Percentiles rank a stretch among this genome's conserved stretches.
Evolutionary conservation across 2,113 vertebrate species (phyloP).

Genomic region (Arothron firmamentum): DNA sequence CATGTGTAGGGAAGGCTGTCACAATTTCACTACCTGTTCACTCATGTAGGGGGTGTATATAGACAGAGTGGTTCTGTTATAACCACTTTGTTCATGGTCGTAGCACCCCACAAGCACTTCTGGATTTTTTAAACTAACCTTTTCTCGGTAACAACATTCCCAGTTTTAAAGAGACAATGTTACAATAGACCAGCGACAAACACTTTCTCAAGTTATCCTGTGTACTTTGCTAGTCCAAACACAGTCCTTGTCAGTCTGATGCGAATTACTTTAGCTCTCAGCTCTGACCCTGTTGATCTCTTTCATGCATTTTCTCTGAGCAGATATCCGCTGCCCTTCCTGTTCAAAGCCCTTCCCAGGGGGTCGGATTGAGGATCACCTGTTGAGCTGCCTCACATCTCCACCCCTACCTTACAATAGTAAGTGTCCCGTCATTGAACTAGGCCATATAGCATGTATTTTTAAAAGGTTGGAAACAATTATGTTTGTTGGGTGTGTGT

Average conservation of each 20-base stretch:
- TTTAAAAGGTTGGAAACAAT: slow-evolving; percentile 11
- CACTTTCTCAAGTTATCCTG: not conserved
- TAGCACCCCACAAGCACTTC: no score
- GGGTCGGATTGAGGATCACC: slow-evolving; percentile 77
- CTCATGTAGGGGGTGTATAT: no score
- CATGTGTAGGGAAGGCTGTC: slow-evolving; percentile 61
- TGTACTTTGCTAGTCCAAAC: slow-evolving; percentile 34
- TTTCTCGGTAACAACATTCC: not conserved
- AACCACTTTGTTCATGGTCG: slow-evolving; percentile 1
- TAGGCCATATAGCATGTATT: not conserved
- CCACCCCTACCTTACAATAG: slow-evolving; percentile 78
- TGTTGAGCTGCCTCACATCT: slow-evolving; percentile 78
- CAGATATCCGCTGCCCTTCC: slow-evolving; percentile 79
- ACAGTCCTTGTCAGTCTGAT: not conserved
- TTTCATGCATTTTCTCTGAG: slow-evolving; percentile 10
- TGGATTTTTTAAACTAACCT: no score
- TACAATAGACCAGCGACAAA: not conserved
- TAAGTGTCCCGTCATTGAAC: slow-evolving; percentile 49
- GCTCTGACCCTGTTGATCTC: slow-evolving; percentile 27
- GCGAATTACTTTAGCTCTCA: slow-evolving; percentile 1
- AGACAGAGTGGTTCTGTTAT: slow-evolving; percentile 17
- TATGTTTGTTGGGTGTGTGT: slow-evolving; percentile 27
- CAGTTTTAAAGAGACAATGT: not conserved
- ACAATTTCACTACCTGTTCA: slow-evolving; percentile 42
- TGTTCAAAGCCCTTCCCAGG: slow-evolving; percentile 78